Evolutionary conservation across 92 coral and sea anemone genomes (phyloP).

Genomic region (Hydrozoanthus gracilis): DNA sequence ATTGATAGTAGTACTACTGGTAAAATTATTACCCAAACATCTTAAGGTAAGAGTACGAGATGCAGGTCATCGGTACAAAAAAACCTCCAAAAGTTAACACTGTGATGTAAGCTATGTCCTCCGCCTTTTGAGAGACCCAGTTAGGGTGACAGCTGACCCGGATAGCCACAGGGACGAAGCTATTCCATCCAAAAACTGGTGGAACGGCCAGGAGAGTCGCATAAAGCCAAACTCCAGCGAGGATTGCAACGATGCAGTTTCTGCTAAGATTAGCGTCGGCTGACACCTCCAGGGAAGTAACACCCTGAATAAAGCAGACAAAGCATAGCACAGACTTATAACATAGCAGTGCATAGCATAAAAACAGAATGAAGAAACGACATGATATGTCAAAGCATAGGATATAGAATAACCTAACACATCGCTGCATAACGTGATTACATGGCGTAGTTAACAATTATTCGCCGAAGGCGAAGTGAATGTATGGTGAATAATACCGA

Average conservation of each 20-base stretch:
- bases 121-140: slow-evolving; percentile 50
- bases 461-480: too few species aligned
- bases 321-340: too few species aligned
- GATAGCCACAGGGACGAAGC: slow-evolving; percentile 50
- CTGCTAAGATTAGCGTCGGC: not conserved
- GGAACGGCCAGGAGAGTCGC: slow-evolving; percentile 32
- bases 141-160: slow-evolving; percentile 66
- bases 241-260: not conserved
- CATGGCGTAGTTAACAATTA: too few species aligned
- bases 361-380: not conserved
- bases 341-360: not conserved
- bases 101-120: slow-evolving; percentile 48
- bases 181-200: slow-evolving; percentile 72
- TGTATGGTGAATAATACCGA: too few species aligned
- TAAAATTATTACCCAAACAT: slow-evolving; percentile 45
- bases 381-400: too few species aligned
- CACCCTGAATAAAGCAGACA: slow-evolving; percentile 1
- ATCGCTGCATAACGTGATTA: too few species aligned
- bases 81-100: slow-evolving; percentile 54
- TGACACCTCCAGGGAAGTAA: slow-evolving; percentile 12
- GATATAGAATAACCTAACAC: too few species aligned
- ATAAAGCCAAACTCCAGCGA: slow-evolving; percentile 14
- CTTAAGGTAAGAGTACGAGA: slow-evolving; percentile 50
- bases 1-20: not conserved
- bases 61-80: slow-evolving; percentile 49